Conservation (phyloP, 2,888 invertebrate species). For the Standfussiana lucernea region DNA sequence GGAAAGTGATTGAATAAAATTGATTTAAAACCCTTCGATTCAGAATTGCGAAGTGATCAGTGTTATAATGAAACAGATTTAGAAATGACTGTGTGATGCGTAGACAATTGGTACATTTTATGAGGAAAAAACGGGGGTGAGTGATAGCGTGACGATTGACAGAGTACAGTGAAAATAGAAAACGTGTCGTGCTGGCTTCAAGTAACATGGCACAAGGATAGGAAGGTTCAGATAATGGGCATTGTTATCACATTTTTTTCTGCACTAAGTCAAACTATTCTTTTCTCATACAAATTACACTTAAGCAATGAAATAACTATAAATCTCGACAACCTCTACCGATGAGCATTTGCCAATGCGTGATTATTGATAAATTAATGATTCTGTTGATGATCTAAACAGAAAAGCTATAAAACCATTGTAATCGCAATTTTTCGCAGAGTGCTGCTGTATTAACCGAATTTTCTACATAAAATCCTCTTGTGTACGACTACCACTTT, state of each 20-base stretch:
- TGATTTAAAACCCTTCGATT: conserved; percentile 2
- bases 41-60: not conserved
- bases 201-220: not conserved
- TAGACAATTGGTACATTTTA: not conserved
- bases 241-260: not conserved
- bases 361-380: not conserved
- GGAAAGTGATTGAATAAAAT: conserved; percentile 5
- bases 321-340: not conserved
- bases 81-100: not conserved
- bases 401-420: not conserved
- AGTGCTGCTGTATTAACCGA: not conserved
- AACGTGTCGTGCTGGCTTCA: not conserved
- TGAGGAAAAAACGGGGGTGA: not conserved
- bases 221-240: not conserved
- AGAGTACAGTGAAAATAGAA: not conserved
- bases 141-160: not conserved
- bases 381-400: not conserved
- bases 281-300: not conserved
- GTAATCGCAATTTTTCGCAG: not conserved
- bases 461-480: not conserved
- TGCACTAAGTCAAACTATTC: not conserved
- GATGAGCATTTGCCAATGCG: not conserved
- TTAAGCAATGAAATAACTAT: not conserved
- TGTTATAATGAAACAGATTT: not conserved
- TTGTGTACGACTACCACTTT: not conserved